phyloP scores from a whole-genome alignment of 2,113 vertebrate genomes.

The Thinocorus orbignyianus region DNA sequence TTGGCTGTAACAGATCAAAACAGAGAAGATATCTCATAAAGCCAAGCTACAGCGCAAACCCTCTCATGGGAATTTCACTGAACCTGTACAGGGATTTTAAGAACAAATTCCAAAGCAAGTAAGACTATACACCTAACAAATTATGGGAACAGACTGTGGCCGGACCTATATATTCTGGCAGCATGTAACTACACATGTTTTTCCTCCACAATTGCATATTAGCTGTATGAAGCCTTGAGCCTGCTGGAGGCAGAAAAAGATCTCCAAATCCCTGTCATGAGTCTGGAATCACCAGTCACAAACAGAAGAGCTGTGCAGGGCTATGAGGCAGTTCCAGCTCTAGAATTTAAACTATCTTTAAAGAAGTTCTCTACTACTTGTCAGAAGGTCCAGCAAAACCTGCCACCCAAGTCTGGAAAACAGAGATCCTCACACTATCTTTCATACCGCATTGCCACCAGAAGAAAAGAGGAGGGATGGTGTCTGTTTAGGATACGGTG shows the following conservation, averaged over 20 bases:
- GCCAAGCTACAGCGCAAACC: background rate
- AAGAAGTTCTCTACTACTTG: background rate
- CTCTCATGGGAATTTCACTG: background rate
- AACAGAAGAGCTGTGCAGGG: background rate
- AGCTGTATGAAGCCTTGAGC: background rate
- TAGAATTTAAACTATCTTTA: background rate
- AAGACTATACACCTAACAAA: background rate
- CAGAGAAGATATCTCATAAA: accelerated
- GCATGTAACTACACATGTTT: background rate
- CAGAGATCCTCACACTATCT: background rate
- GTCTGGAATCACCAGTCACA: background rate
- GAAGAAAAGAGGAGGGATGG: background rate
- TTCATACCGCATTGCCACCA: accelerated
- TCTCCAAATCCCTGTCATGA: background rate
- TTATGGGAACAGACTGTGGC: background rate
- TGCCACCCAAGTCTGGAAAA: background rate
- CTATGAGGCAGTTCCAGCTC: background rate
- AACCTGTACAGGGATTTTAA: background rate
- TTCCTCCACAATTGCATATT: background rate
- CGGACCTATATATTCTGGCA: background rate
- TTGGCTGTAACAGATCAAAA: constrained; percentile 22
- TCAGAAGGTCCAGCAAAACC: background rate
- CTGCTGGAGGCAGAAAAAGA: background rate
- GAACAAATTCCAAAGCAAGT: background rate
- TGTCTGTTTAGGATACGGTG: background rate